A percentile compares a stretch with the other conserved stretches of the same genome.
These are phyloP conservation scores for Drosophila sordidula DNA, from an alignment of 2,888 invertebrate species.

Conservation along the genomic window DNA sequence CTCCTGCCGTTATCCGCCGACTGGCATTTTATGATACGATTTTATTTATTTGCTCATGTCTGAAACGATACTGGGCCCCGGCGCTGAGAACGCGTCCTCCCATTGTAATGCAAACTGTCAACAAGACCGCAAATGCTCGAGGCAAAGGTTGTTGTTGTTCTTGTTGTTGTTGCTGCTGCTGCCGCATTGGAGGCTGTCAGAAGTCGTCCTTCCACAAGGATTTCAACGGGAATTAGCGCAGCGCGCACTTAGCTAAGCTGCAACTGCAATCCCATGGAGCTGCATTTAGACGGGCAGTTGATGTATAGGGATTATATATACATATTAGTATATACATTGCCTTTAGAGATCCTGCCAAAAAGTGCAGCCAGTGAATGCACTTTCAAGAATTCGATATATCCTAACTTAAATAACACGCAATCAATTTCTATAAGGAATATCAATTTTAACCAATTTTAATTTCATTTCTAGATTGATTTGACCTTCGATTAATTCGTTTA, in stretches of 20 bases:
- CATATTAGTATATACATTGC: background rate
- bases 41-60: conserved; percentile 75
- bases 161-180: conserved; percentile 13
- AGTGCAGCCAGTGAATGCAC: too few species aligned
- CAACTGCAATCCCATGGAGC: conserved; percentile 35
- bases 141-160: conserved; percentile 46
- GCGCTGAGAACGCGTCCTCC: conserved; percentile 50
- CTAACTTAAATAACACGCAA: too few species aligned
- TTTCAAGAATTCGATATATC: background rate
- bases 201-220: conserved; percentile 47
- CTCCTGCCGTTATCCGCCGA: conserved; percentile 35
- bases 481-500: too few species aligned
- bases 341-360: background rate
- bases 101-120: conserved; percentile 80
- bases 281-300: conserved; percentile 5
- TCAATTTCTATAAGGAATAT: too few species aligned
- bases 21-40: conserved; percentile 75
- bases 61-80: conserved; percentile 31
- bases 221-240: conserved; percentile 50
- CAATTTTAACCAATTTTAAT: too few species aligned
- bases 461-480: too few species aligned
- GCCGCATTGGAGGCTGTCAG: conserved; percentile 41
- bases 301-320: conserved; percentile 5
- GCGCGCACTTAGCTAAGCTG: conserved; percentile 32
- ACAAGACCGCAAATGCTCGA: conserved; percentile 71